Evolutionary conservation across 1,140 invertebrate genomes (phyloP).

Genomic region (Chrysomallon squamiferum): DNA sequence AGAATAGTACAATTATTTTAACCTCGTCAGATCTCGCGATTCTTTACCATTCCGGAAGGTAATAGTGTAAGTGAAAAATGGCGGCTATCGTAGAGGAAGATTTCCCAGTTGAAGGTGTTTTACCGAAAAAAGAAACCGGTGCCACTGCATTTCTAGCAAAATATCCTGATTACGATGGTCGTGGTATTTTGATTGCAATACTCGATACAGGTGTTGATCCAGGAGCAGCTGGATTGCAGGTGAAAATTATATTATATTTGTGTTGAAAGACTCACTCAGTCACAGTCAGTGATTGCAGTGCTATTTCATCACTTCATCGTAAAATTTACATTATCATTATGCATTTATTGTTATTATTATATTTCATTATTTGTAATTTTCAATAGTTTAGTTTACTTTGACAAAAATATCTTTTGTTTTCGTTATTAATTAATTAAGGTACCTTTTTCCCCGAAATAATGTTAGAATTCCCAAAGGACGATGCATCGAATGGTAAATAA

Average conservation of each 20-base stretch:
- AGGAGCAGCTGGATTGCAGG: constrained; percentile 90
- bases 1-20: background rate
- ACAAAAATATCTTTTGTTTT: too few species aligned
- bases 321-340: too few species aligned
- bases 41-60: background rate
- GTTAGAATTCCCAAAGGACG: too few species aligned
- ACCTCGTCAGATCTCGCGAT: background rate
- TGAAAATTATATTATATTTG: constrained; percentile 62
- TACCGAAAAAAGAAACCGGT: constrained; percentile 96
- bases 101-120: constrained; percentile 59
- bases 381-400: too few species aligned
- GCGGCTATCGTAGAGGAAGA: constrained; percentile 47
- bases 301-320: too few species aligned
- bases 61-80: constrained; percentile 40
- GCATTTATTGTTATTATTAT: too few species aligned
- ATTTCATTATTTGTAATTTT: too few species aligned
- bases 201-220: constrained; percentile 98
- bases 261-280: too few species aligned
- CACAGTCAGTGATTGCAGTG: too few species aligned
- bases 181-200: constrained; percentile 90
- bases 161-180: constrained; percentile 92
- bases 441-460: too few species aligned
- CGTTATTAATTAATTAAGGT: too few species aligned
- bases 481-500: too few species aligned
- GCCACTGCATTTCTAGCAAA: constrained; percentile 86